Conservation (phyloP, 2,888 invertebrate species). For the Pseudococcus viburni region DNA sequence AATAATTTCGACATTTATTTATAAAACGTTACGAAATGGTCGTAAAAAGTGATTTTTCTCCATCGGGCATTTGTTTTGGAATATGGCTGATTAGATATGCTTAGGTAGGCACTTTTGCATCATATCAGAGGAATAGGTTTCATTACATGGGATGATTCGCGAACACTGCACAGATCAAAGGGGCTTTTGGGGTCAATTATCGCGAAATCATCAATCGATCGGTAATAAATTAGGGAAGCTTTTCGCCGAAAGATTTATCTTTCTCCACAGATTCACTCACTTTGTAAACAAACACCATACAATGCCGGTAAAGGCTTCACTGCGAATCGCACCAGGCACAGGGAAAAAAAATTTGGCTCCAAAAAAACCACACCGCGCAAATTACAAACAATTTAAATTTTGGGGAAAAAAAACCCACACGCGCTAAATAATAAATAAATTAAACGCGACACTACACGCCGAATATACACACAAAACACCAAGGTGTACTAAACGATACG, state of each 20-base stretch:
- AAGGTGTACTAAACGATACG: slow-evolving; percentile 34
- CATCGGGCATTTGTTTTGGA: background rate
- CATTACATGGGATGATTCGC: background rate
- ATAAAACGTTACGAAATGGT: background rate
- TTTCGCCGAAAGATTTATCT: background rate
- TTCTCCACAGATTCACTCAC: background rate
- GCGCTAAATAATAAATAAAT: slow-evolving; percentile 51
- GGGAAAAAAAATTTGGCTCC: background rate
- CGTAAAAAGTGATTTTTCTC: background rate
- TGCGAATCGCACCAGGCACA: background rate
- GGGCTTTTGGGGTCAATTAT: background rate
- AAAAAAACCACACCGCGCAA: slow-evolving; percentile 6
- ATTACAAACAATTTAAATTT: slow-evolving; percentile 13
- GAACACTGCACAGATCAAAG: background rate
- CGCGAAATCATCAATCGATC: slow-evolving; percentile 34
- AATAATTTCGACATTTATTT: slow-evolving; percentile 12
- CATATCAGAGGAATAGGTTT: background rate
- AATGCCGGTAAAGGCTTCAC: slow-evolving; percentile 37
- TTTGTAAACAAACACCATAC: slow-evolving; percentile 37
- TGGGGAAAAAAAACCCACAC: slow-evolving; percentile 7
- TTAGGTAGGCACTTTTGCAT: background rate
- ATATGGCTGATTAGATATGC: background rate
- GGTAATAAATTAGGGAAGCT: background rate
- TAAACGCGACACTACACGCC: slow-evolving; percentile 38
- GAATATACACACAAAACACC: slow-evolving; percentile 20